These are phyloP conservation scores for Fragum sueziense DNA, from an alignment of 2,888 invertebrate species.

Conservation along the genomic window DNA sequence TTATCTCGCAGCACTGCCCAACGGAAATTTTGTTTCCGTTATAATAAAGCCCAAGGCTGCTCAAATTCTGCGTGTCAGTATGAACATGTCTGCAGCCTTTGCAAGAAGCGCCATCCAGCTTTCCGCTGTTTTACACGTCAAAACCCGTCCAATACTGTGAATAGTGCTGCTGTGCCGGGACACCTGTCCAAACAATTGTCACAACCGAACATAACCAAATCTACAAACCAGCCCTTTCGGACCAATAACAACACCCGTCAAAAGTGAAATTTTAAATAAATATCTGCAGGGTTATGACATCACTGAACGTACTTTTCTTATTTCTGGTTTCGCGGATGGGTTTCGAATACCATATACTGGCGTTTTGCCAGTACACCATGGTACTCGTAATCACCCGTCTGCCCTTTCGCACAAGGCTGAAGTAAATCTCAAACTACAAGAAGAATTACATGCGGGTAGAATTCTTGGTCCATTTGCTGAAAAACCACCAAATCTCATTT, in stretches of 20 bases:
- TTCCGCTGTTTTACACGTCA: neutral
- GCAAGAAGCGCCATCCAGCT: neutral
- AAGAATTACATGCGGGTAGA: slow-evolving; percentile 9
- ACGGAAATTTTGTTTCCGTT: slow-evolving; percentile 14
- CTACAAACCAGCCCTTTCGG: neutral
- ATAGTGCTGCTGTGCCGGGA: neutral
- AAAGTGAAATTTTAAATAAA: slow-evolving; percentile 7
- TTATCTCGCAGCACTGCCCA: neutral
- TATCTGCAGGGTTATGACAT: slow-evolving; percentile 23
- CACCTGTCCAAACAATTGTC: neutral
- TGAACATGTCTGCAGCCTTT: slow-evolving; percentile 13
- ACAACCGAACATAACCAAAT: too few relatives aligned
- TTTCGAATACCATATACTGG: neutral
- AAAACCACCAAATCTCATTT: slow-evolving; percentile 18
- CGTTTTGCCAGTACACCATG: neutral
- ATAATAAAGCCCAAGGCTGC: slow-evolving; percentile 30
- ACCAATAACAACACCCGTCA: slow-evolving; percentile 28
- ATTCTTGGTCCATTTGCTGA: slow-evolving; percentile 17
- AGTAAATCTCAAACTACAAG: slow-evolving; percentile 4
- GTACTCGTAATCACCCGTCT: slow-evolving; percentile 31
- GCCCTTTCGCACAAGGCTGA: slow-evolving; percentile 10
- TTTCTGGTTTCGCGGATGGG: neutral
- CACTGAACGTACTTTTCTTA: neutral
- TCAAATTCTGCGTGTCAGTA: neutral
- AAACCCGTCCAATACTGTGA: neutral